Evolutionary conservation across 2,888 invertebrate species (phyloP).

Genomic region (Prenolepis imparis): DNA sequence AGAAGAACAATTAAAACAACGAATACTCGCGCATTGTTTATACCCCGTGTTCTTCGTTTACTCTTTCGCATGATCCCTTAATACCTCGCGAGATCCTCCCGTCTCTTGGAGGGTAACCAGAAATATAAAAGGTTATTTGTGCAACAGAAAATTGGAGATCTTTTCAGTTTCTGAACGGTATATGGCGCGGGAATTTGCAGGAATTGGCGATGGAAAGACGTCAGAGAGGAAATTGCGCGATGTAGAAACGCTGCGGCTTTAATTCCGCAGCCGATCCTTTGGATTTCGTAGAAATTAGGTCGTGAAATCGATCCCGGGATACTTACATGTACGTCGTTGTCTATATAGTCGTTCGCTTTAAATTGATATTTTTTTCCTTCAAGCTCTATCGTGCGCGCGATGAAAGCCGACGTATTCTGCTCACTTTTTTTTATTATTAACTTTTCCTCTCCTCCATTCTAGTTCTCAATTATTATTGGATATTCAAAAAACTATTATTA

Average conservation of each 20-base stretch:
- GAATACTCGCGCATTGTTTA: conserved; percentile 40
- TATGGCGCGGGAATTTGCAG: background rate
- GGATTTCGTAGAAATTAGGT: conserved; percentile 28
- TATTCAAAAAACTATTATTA: background rate
- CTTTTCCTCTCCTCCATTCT: background rate
- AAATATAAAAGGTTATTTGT: conserved; percentile 21
- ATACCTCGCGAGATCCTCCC: conserved; percentile 22
- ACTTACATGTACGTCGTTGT: background rate
- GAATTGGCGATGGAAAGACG: conserved; percentile 17
- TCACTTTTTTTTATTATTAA: background rate
- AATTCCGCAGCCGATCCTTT: conserved; percentile 24
- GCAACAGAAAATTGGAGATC: conserved; percentile 34
- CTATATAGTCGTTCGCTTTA: background rate
- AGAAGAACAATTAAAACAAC: conserved; percentile 43
- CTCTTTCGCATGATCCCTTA: conserved; percentile 33
- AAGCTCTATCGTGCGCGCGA: background rate
- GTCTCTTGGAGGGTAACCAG: conserved; percentile 26
- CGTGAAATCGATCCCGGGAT: conserved; percentile 25
- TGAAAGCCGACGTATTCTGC: background rate
- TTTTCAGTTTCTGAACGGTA: conserved; percentile 9
- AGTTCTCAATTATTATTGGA: background rate
- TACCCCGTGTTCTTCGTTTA: conserved; percentile 36
- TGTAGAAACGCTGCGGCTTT: conserved; percentile 26
- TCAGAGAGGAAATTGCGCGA: conserved; percentile 31
- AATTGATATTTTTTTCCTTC: background rate